A percentile compares a stretch with the other conserved stretches of the same genome.
These are phyloP conservation scores for Monopis laevigella DNA, from an alignment of 2,888 invertebrate species.

Conservation along the genomic window DNA sequence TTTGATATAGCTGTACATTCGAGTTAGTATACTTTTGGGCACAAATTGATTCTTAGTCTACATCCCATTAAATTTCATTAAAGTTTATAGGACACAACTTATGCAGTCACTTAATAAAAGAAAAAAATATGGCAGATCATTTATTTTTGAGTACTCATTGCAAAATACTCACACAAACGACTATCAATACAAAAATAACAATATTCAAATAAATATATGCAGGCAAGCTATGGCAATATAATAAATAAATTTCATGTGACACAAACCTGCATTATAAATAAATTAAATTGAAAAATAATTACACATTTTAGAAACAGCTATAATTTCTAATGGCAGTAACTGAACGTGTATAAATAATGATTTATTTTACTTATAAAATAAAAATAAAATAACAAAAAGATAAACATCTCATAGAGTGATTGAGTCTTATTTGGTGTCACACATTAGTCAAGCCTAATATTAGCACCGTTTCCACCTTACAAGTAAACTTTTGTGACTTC, in stretches of 20 bases:
- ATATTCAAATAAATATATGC: conserved; percentile 59
- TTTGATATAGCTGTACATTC: conserved; percentile 67
- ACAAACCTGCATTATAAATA: conserved; percentile 45
- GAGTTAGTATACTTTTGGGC: conserved; percentile 68
- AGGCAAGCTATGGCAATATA: conserved; percentile 65
- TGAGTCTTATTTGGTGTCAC: conserved; percentile 65
- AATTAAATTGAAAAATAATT: not conserved
- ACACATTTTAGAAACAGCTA: not conserved
- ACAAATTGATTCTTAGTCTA: conserved; percentile 62
- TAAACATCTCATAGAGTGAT: conserved; percentile 52
- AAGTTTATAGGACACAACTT: too few relatives aligned
- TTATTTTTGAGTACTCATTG: conserved; percentile 58
- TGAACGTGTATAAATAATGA: conserved; percentile 51
- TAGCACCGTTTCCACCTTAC: conserved; percentile 65
- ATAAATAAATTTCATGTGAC: conserved; percentile 58
- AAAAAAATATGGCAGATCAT: conserved; percentile 63
- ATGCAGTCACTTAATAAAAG: conserved; percentile 58
- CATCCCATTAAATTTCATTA: too few relatives aligned
- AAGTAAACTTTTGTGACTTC: conserved; percentile 63
- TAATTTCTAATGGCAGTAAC: conserved; percentile 58
- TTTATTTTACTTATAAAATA: conserved; percentile 56
- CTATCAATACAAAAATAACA: conserved; percentile 31
- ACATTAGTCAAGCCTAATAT: conserved; percentile 64
- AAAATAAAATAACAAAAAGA: conserved; percentile 51
- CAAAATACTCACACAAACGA: conserved; percentile 59